These are phyloP conservation scores for Heteropelma amictum DNA, from an alignment of 2,888 invertebrate species.

Conservation along the genomic window DNA sequence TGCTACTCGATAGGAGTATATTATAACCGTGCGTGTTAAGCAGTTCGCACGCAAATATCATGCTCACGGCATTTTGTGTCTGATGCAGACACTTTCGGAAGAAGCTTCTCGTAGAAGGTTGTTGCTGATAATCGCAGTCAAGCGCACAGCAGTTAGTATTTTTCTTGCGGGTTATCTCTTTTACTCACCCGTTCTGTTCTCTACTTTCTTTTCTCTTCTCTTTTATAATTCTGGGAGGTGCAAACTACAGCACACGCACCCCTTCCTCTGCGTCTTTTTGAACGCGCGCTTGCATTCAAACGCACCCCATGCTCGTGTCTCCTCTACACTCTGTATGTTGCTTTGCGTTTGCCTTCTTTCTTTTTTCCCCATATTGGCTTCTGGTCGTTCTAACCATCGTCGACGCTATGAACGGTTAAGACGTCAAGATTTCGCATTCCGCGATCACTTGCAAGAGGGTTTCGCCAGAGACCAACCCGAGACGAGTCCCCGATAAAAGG, in stretches of 20 bases:
- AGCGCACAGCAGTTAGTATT: slow-evolving; percentile 50
- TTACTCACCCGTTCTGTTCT: background rate
- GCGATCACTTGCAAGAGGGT: slow-evolving; percentile 50
- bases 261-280: slow-evolving; percentile 28
- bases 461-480: slow-evolving; percentile 35
- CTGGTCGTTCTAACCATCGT: slow-evolving; percentile 39
- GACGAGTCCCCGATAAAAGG: slow-evolving; percentile 44
- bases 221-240: slow-evolving; percentile 46
- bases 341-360: slow-evolving; percentile 19
- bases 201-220: background rate
- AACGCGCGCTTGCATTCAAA: slow-evolving; percentile 20
- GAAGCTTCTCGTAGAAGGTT: slow-evolving; percentile 28
- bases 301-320: slow-evolving; percentile 23
- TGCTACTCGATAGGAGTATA: slow-evolving; percentile 24
- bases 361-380: slow-evolving; percentile 8
- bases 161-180: slow-evolving; percentile 30
- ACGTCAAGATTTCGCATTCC: slow-evolving; percentile 60
- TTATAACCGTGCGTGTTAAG: slow-evolving; percentile 49
- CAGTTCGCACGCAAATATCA: slow-evolving; percentile 38
- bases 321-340: background rate
- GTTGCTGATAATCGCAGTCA: slow-evolving; percentile 51
- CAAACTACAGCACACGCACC: slow-evolving; percentile 42
- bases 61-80: slow-evolving; percentile 32
- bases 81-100: slow-evolving; percentile 33
- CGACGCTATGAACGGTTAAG: slow-evolving; percentile 54